phyloP scores from a whole-genome alignment of 2,888 invertebrate species.

The Stenoptilia bipunctidactyla region DNA sequence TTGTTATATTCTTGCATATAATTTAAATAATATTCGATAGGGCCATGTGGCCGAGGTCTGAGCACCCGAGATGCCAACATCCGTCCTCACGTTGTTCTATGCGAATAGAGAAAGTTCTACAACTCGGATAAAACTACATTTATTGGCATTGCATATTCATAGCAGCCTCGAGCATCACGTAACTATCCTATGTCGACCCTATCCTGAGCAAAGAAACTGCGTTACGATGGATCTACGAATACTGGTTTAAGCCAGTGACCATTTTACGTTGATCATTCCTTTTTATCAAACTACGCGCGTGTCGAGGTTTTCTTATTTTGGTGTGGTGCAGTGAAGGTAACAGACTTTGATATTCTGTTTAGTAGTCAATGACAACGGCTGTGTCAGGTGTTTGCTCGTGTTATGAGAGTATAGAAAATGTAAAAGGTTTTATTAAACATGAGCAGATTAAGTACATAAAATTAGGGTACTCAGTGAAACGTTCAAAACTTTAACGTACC shows the following conservation, averaged over 20 bases:
- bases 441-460: too few relatives aligned
- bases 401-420: neutral
- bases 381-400: constrained; percentile 22
- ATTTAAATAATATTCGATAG: too few relatives aligned
- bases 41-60: too few relatives aligned
- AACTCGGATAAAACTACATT: constrained; percentile 56
- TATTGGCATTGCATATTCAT: constrained; percentile 67
- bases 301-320: constrained; percentile 4
- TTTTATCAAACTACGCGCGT: too few relatives aligned
- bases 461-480: too few relatives aligned
- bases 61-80: too few relatives aligned
- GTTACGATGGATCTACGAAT: neutral
- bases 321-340: constrained; percentile 2
- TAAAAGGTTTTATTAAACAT: too few relatives aligned
- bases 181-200: constrained; percentile 25
- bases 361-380: constrained; percentile 33
- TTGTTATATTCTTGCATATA: too few relatives aligned
- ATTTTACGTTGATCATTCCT: neutral
- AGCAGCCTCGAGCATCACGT: constrained; percentile 36
- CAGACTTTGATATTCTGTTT: constrained; percentile 46
- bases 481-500: too few relatives aligned
- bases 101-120: constrained; percentile 50
- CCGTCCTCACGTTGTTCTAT: too few relatives aligned
- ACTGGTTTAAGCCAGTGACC: neutral
- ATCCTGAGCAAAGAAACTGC: neutral